Percentiles rank a stretch among this genome's conserved stretches.
phyloP scores from a whole-genome alignment of 2,113 vertebrate genomes.

The Nothocercus nigrocapillus region DNA sequence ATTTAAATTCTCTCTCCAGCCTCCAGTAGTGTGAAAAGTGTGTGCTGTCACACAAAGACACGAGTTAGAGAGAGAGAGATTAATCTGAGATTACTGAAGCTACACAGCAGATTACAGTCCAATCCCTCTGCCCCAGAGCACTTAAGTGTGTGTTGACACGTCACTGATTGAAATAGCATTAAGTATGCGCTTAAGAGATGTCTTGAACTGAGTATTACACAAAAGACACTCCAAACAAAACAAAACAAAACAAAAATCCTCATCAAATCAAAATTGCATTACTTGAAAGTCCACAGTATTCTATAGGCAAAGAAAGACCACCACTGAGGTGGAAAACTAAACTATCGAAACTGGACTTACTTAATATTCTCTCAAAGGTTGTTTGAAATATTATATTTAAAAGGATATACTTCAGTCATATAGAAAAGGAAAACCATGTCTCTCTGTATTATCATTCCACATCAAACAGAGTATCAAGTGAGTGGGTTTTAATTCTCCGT shows the following conservation, averaged over 20 bases:
- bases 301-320: neutral
- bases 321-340: neutral
- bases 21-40: neutral
- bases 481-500: slow-evolving; percentile 24
- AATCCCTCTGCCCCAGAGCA: neutral
- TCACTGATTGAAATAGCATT: neutral
- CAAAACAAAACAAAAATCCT: neutral
- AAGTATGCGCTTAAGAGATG: neutral
- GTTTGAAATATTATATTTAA: neutral
- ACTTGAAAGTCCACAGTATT: neutral
- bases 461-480: slow-evolving; percentile 30
- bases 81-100: neutral
- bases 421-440: neutral
- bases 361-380: neutral
- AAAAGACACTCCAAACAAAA: neutral
- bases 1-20: neutral
- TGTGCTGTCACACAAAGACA: neutral
- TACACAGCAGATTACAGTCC: neutral
- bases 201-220: neutral
- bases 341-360: neutral
- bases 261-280: neutral
- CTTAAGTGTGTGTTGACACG: neutral
- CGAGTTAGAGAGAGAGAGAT: neutral
- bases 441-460: neutral
- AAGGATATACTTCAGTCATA: neutral